Base-by-base conservation (phyloP, 2,113 vertebrate species). In the Pseudopipra pipra region DNA sequence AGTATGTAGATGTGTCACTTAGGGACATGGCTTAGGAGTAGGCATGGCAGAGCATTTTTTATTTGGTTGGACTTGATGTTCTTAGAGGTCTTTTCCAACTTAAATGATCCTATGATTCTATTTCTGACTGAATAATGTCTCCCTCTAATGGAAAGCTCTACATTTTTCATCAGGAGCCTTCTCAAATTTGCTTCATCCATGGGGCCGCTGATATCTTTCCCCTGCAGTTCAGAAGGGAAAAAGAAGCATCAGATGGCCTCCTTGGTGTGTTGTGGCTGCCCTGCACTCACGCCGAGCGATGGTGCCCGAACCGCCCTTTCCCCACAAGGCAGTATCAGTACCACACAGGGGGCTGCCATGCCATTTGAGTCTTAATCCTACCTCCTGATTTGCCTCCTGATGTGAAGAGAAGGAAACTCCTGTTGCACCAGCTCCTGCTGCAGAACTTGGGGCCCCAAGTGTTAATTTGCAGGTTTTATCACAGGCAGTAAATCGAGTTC, bases 181-280 rank as follows among this genome's bases (percentile, higher is more conserved):
- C 33, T 61, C 39, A 72, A 10, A 14, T 28, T 59, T 20, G 11
- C 12, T 80, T 86, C 4, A 11, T 67, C 44, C 10, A 1, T 49
- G n/a, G 46, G n/a, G 16, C 41, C 3, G 25, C 10, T 43, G 31
- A 11, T 58, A 78, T 14, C 15, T 80, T 56, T 62, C 47, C 27
- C 37, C 13, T 2, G 2, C 10, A 23, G 14, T 43, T 88, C 15
- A 51, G 24, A 9, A 43, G 14, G 14, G 39, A 39, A 39, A 15
- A 79, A 75, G 28, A 46, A 47, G n/a, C 35, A 49, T 16, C 11
- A 52, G n/a, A 33, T 11, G 39, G 12, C 3, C 7, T n/a, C 14
- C 30, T 28, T 1, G 0, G 5, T 2, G 1, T 4, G 10, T 27
- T 39, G 21, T 5, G 33, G 25, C 20, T 81, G 37, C 43, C 67